Conservation (phyloP, 1,140 invertebrate genomes). For the Amphibalanus amphitrite region DNA sequence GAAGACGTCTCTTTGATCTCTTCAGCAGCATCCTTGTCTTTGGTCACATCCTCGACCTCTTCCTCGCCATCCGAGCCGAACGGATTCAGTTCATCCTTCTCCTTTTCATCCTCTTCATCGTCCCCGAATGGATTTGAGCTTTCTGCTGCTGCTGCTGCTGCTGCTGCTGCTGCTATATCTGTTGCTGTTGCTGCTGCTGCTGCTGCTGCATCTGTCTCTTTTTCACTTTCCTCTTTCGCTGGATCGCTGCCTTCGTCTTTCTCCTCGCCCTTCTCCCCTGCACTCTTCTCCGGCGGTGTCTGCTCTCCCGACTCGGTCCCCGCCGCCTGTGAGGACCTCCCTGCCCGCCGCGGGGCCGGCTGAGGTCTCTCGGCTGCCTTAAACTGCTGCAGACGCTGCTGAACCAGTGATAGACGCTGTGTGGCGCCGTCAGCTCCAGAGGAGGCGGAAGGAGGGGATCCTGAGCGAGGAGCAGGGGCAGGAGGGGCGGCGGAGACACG, state of each 20-base stretch:
- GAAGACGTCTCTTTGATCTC: no score
- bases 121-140: not conserved
- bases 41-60: not conserved
- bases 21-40: not conserved
- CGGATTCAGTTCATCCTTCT: slow-evolving; percentile 4
- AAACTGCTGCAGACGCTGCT: not conserved
- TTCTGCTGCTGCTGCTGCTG: not conserved
- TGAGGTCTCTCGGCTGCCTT: not conserved
- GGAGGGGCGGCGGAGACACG: no score
- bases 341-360: no score
- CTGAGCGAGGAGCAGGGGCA: no score
- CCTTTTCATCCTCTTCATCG: slow-evolving; percentile 6
- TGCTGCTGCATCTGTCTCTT: not conserved
- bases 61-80: slow-evolving; percentile 1
- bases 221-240: not conserved
- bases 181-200: no score
- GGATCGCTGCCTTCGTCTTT: no score
- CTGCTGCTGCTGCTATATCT: no score
- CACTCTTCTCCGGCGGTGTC: not conserved
- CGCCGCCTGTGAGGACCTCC: no score
- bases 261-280: not conserved
- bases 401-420: not conserved
- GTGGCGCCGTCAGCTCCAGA: no score
- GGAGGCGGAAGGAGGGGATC: no score
- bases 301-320: not conserved